Evolutionary conservation across 1,140 invertebrate species (phyloP), one percentile per base, ranked within the genome.

Genomic region (Araneus ventricosus): DNA sequence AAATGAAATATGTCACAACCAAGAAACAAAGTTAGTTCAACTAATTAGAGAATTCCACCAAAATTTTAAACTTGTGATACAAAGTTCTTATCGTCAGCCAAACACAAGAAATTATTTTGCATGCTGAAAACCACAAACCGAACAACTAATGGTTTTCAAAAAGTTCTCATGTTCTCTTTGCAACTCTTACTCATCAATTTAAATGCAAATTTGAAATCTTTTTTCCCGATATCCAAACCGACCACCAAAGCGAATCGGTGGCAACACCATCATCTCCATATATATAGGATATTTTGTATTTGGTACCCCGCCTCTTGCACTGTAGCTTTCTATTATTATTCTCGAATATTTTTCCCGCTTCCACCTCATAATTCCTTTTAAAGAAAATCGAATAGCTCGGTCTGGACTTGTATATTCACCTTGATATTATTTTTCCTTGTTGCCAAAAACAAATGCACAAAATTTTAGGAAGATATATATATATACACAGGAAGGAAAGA

Each of bases 201-300:
- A 90, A 90, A 90, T 90, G 88, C 88, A 90, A 79, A 90, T 90
- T 57, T 4, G 41, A 22, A 37, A 39, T 39, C 34, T 27, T 84
- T 84, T 52, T 52, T 17, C 37, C 6, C 27, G 82, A 30, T 57
- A 84, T 30, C 30, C 37, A 34, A 75, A 37, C 27, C 30, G 27
- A 20, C 80, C 22, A 45, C 30, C 70, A 20, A 3, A 34, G 17
- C 5, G 34, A 80, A 80, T 39, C 82, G 10, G 45, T 57, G 37
- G 24, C 39, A 27, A 61, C 41, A 70, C 10, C 34, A 7, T 80
- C 70, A 90, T 90, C 88, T 90, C 88, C 88, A 90, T 90, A 90
- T 90, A 90, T 79, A 90, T 90, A n/a, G 88, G 88, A 79, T 80
- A 57, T 90, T 90, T 80, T 34, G 85, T 84, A 84, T 41, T 75